Conservation (phyloP, 2,888 invertebrate species). For the Xiphydria camelus region DNA sequence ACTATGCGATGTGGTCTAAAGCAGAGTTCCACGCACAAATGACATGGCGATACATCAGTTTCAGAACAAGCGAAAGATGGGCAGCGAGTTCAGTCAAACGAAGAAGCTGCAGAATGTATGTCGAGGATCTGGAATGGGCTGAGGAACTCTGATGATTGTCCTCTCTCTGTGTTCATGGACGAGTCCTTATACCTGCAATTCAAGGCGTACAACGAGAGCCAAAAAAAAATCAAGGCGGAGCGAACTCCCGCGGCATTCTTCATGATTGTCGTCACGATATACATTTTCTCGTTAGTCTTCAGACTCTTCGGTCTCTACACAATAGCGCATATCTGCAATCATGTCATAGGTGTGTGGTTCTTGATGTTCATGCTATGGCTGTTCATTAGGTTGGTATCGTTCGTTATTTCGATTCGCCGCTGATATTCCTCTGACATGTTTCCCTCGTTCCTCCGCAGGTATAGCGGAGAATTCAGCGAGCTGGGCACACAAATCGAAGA, state of each 20-base stretch:
- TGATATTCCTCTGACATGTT: too few relatives aligned
- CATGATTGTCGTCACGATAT: constrained; percentile 83
- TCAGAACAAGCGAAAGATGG: constrained; percentile 93
- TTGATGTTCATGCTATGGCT: constrained; percentile 86
- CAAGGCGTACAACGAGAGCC: constrained; percentile 93
- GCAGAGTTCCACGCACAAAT: too few relatives aligned
- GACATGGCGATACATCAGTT: constrained; percentile 79
- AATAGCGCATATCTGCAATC: constrained; percentile 81
- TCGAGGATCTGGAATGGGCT: too few relatives aligned
- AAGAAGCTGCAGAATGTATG: constrained; percentile 75
- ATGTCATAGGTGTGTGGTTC: constrained; percentile 81
- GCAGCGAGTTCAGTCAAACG: constrained; percentile 89
- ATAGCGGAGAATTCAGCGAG: constrained; percentile 90
- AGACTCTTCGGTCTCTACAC: constrained; percentile 82
- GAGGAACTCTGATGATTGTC: constrained; percentile 3
- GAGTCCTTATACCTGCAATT: constrained; percentile 85
- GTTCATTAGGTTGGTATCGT: constrained; percentile 76
- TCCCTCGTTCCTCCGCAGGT: constrained; percentile 67
- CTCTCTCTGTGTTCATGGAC: constrained; percentile 72
- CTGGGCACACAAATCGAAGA: constrained; percentile 87
- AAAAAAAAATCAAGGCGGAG: constrained; percentile 98
- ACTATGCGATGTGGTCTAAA: too few relatives aligned
- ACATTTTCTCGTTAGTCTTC: constrained; percentile 85
- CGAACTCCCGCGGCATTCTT: constrained; percentile 95
- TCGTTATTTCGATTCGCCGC: too few relatives aligned